Percentiles rank a stretch among this genome's conserved stretches.
Evolutionary conservation across 2,888 invertebrate genomes (phyloP).

Genomic region (Cosmia trapezina): DNA sequence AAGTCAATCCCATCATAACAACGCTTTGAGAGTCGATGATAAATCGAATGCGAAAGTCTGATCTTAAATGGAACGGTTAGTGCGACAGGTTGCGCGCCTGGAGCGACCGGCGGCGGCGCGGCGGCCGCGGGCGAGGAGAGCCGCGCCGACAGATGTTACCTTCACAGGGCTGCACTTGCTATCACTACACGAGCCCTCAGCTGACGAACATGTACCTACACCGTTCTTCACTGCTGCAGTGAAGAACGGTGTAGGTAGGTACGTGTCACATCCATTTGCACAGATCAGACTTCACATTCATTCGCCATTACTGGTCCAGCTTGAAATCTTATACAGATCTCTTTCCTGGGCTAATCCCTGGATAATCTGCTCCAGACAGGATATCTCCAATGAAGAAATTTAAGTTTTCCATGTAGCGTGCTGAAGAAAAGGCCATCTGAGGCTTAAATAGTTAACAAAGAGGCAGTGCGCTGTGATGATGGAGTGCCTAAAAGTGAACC

Average conservation of each 20-base stretch:
- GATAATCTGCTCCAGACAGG: not conserved
- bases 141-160: not conserved
- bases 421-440: no score
- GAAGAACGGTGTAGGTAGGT: no score
- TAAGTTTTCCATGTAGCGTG: not conserved
- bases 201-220: not conserved
- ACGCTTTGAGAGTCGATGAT: not conserved
- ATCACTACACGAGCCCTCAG: not conserved
- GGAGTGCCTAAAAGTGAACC: conserved; percentile 15
- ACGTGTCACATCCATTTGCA: no score
- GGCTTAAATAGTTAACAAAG: no score
- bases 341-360: not conserved
- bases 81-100: not conserved
- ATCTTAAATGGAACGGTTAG: conserved; percentile 5
- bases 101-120: not conserved
- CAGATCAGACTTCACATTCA: no score
- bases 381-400: not conserved
- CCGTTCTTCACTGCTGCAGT: no score
- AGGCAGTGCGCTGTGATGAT: no score
- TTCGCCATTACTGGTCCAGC: not conserved
- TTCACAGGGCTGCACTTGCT: not conserved
- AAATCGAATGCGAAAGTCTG: no score
- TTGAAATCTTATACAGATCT: not conserved
- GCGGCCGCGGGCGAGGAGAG: conserved; percentile 34
- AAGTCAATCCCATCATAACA: not conserved